Evolutionary conservation across 2,113 vertebrate genomes (phyloP).

Genomic region (Podocnemis expansa): DNA sequence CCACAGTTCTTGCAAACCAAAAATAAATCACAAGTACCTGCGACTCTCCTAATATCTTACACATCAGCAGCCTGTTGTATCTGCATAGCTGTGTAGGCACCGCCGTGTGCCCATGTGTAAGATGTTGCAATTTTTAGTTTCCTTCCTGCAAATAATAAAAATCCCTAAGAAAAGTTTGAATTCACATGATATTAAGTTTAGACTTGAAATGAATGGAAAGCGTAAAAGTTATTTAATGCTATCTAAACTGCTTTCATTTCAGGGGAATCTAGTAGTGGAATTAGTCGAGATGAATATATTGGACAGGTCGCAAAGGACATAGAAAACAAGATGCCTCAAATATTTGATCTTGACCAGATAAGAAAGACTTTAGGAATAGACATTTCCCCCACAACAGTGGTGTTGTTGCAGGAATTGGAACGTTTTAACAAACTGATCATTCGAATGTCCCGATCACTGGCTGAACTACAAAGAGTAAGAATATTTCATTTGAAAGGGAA

Average conservation of each 20-base stretch:
- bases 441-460: conserved; percentile 86
- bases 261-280: conserved; percentile 87
- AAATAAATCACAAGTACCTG: accelerated
- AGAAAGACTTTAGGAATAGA: conserved; percentile 79
- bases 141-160: neutral
- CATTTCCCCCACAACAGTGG: conserved; percentile 86
- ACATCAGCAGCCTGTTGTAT: neutral
- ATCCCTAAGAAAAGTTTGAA: neutral
- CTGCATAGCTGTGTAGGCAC: neutral
- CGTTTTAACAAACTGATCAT: conserved; percentile 89
- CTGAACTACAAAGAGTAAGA: conserved; percentile 87
- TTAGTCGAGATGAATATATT: conserved; percentile 91
- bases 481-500: accelerated
- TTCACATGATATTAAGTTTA: neutral
- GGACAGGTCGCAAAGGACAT: conserved; percentile 90
- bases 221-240: accelerated
- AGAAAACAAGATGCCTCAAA: conserved; percentile 85
- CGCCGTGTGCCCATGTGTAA: neutral
- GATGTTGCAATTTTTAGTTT: too few species aligned
- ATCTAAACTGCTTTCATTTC: neutral
- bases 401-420: conserved; percentile 94
- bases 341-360: conserved; percentile 87
- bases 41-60: neutral
- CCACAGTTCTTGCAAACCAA: neutral
- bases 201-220: neutral